These are phyloP conservation scores for Pogonomyrmex californicus DNA, from an alignment of 1,140 invertebrate species.

Conservation along the genomic window DNA sequence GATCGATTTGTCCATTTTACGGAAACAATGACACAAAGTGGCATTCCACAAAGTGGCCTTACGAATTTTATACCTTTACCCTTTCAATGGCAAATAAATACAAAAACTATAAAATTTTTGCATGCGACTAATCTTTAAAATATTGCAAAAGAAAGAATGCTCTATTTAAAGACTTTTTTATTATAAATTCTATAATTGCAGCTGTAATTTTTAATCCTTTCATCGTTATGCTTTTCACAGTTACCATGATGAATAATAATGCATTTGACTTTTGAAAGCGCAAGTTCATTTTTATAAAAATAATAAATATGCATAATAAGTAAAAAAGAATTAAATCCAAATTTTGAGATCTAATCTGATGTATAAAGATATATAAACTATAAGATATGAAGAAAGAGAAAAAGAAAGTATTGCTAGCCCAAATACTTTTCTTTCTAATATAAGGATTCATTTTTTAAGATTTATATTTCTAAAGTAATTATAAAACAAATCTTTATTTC, in stretches of 20 bases:
- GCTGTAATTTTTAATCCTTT: background rate
- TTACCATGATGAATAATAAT: background rate
- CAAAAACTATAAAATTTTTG: background rate
- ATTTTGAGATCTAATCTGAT: background rate
- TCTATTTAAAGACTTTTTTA: no score
- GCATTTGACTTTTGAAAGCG: background rate
- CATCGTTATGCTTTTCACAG: background rate
- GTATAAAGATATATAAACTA: no score
- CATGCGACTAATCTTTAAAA: background rate
- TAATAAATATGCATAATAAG: background rate
- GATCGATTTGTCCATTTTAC: background rate
- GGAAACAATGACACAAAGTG: background rate
- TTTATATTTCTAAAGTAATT: background rate
- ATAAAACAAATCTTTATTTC: constrained; percentile 13
- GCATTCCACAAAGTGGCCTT: background rate
- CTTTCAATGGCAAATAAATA: background rate
- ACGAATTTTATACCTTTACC: background rate
- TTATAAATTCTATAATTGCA: background rate
- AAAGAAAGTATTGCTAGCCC: background rate
- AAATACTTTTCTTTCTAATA: no score
- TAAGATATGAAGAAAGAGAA: background rate
- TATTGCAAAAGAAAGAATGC: background rate
- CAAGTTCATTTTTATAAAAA: background rate
- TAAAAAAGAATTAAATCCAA: background rate
- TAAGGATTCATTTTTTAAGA: background rate